Conservation (phyloP, 1,140 invertebrate species). For the Teleopsis dalmanni region DNA sequence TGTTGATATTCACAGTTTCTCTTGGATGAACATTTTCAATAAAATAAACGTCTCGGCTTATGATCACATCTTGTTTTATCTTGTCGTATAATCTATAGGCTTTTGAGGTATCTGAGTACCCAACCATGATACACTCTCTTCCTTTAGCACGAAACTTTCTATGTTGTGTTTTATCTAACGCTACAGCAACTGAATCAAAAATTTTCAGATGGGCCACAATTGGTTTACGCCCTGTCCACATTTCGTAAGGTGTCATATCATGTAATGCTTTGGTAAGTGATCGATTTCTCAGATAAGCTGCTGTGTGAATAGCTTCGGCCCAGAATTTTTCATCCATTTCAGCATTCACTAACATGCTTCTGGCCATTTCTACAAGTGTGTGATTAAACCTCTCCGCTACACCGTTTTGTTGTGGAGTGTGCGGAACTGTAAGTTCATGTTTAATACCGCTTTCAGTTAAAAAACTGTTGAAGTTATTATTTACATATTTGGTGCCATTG, state of each 20-base stretch:
- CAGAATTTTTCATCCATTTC: neutral
- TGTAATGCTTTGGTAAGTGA: neutral
- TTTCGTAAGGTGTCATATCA: neutral
- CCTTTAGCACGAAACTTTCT: too few relatives aligned
- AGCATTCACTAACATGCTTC: slow-evolving; percentile 3
- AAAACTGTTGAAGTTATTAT: slow-evolving; percentile 20
- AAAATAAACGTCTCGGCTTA: slow-evolving; percentile 1
- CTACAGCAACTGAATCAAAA: too few relatives aligned
- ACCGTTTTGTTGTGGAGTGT: slow-evolving; percentile 17
- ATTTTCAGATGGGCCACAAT: neutral
- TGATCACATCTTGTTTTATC: neutral
- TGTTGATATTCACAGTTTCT: neutral
- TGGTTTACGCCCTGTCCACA: neutral
- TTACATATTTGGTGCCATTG: slow-evolving; percentile 29
- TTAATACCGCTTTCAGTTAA: slow-evolving; percentile 11
- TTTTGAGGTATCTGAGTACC: neutral
- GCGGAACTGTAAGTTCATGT: slow-evolving; percentile 14
- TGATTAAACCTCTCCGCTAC: slow-evolving; percentile 15
- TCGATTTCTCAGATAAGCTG: slow-evolving; percentile 8
- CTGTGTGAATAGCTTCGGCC: slow-evolving; percentile 1
- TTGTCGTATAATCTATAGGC: slow-evolving; percentile 1
- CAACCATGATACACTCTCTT: neutral
- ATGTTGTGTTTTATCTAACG: slow-evolving; percentile 38
- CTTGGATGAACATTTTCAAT: neutral
- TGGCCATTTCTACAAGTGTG: slow-evolving; percentile 9